These are phyloP conservation scores for Delphinapterus leucas DNA, from an alignment of 2,113 vertebrate genomes.

Conservation along the genomic window DNA sequence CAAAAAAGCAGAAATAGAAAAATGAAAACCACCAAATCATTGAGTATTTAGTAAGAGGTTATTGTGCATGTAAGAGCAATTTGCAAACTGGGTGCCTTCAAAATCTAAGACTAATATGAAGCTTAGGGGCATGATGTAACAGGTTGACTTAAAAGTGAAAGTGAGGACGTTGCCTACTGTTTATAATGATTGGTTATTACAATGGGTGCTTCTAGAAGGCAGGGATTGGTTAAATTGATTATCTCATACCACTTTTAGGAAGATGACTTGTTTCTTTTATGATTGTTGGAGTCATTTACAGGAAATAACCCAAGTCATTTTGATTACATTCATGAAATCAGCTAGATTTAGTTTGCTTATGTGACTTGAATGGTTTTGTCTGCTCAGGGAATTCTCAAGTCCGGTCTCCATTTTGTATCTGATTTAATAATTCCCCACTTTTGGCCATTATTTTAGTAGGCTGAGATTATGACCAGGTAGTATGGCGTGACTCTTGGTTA, in stretches of 20 bases:
- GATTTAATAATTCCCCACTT: too few species aligned
- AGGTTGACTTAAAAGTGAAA: background rate
- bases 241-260: background rate
- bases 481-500: too few species aligned
- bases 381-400: too few species aligned
- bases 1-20: background rate
- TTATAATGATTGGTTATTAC: background rate
- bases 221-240: background rate
- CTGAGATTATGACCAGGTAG: too few species aligned
- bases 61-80: background rate
- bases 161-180: background rate
- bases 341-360: background rate
- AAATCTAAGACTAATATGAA: background rate
- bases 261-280: background rate
- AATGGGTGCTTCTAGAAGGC: too few species aligned
- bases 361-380: too few species aligned
- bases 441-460: too few species aligned
- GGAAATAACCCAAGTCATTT: background rate
- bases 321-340: too few species aligned
- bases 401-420: too few species aligned
- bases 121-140: too few species aligned
- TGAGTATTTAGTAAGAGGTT: background rate
- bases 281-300: background rate
- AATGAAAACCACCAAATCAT: background rate
- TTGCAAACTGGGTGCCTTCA: background rate